These are phyloP conservation scores for Castor canadensis DNA, from an alignment of 2,113 vertebrate species.

Conservation along the genomic window DNA sequence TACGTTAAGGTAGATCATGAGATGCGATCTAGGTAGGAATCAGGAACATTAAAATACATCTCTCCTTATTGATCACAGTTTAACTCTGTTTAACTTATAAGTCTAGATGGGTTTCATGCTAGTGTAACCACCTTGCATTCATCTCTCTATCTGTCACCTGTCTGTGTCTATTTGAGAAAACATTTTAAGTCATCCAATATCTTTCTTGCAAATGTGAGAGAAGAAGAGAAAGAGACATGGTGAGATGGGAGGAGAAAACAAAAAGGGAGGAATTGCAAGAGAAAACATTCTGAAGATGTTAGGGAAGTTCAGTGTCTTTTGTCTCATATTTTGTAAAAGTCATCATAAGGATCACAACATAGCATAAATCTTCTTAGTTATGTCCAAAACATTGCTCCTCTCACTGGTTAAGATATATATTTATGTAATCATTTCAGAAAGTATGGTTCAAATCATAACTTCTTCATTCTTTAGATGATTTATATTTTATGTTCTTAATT, in stretches of 20 bases:
- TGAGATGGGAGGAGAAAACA: neutral
- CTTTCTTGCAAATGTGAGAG: neutral
- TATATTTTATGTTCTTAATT: constrained; percentile 46
- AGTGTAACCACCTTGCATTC: neutral
- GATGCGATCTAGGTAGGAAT: neutral
- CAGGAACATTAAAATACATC: neutral
- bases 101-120: neutral
- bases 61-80: neutral
- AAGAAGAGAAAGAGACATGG: neutral
- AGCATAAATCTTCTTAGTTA: neutral
- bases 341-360: neutral
- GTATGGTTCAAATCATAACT: neutral
- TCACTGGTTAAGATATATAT: neutral
- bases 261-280: neutral
- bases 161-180: neutral
- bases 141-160: neutral
- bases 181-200: neutral
- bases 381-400: neutral
- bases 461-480: constrained; percentile 20
- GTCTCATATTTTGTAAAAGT: neutral
- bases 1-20: neutral
- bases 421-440: constrained; percentile 6
- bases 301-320: neutral
- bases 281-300: neutral
- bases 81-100: neutral